Percentiles rank a stretch among this genome's conserved stretches.
These are phyloP conservation scores for Pogonomyrmex barbatus DNA, from an alignment of 1,140 invertebrate genomes.

Conservation along the genomic window DNA sequence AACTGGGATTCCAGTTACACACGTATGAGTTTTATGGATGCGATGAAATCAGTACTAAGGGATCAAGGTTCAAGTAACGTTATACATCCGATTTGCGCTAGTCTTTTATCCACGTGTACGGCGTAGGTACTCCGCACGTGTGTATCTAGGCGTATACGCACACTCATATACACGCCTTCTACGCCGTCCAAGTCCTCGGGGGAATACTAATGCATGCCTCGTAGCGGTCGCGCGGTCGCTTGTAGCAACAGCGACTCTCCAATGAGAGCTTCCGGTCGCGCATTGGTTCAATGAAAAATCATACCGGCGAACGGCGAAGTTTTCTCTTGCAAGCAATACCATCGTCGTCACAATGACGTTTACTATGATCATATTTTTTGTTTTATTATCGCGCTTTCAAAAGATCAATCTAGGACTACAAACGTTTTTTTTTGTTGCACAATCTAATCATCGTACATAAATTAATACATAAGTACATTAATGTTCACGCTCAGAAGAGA, in stretches of 20 bases:
- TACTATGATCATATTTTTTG: neutral
- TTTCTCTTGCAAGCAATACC: constrained; percentile 30
- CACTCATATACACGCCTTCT: constrained; percentile 48
- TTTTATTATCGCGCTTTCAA: neutral
- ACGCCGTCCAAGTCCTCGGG: constrained; percentile 19
- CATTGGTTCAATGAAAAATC: constrained; percentile 66
- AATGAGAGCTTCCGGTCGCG: constrained; percentile 70
- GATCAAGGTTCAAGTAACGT: constrained; percentile 47
- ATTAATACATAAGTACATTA: neutral
- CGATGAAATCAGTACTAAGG: constrained; percentile 27
- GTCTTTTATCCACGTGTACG: constrained; percentile 45
- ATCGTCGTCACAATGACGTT: neutral
- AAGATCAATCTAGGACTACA: neutral
- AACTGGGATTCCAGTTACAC: neutral
- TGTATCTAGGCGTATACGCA: constrained; percentile 21
- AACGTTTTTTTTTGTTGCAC: neutral
- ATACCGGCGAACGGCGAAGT: neutral
- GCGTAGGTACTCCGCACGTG: constrained; percentile 24
- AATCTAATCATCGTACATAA: neutral
- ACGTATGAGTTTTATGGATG: constrained; percentile 33
- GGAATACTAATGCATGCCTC: constrained; percentile 69
- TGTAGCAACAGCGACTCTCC: constrained; percentile 63
- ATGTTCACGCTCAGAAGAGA: neutral
- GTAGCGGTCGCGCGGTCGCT: constrained; percentile 31
- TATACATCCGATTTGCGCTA: constrained; percentile 51